These are phyloP conservation scores for Hydrophis major DNA, from an alignment of 2,797 vertebrate genomes.

Conservation along the genomic window DNA sequence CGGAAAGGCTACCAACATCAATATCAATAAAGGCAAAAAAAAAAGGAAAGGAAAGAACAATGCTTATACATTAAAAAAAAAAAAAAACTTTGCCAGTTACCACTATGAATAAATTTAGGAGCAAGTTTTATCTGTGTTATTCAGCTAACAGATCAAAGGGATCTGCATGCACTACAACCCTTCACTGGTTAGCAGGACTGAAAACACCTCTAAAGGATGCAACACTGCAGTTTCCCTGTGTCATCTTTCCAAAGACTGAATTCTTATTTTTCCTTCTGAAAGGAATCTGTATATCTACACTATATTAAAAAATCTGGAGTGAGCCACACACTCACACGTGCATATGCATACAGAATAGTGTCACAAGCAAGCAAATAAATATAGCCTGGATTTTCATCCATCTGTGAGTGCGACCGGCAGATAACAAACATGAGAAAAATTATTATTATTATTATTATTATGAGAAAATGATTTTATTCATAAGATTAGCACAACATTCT, in stretches of 20 bases:
- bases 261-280: conserved; percentile 45
- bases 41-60: conserved; percentile 23
- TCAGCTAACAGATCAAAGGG: conserved; percentile 37
- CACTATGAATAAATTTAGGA: conserved; percentile 55
- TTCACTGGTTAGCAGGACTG: conserved; percentile 50
- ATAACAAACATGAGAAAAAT: neutral
- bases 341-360: neutral
- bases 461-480: conserved; percentile 18
- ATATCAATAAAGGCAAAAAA: conserved; percentile 2
- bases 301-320: conserved; percentile 40
- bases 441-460: neutral
- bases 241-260: conserved; percentile 56
- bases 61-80: conserved; percentile 56
- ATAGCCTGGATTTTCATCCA: conserved; percentile 33
- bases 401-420: conserved; percentile 49
- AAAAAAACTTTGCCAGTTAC: conserved; percentile 53
- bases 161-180: conserved; percentile 54
- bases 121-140: conserved; percentile 31
- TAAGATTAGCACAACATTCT: conserved; percentile 57
- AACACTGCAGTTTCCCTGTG: conserved; percentile 28
- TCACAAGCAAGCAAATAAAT: conserved; percentile 27
- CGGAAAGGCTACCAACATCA: conserved; percentile 36
- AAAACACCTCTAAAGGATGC: conserved; percentile 36
- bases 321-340: conserved; percentile 15
- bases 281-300: conserved; percentile 40